Evolutionary conservation across 2,888 invertebrate species (phyloP).

Genomic region (Pammene aurita): DNA sequence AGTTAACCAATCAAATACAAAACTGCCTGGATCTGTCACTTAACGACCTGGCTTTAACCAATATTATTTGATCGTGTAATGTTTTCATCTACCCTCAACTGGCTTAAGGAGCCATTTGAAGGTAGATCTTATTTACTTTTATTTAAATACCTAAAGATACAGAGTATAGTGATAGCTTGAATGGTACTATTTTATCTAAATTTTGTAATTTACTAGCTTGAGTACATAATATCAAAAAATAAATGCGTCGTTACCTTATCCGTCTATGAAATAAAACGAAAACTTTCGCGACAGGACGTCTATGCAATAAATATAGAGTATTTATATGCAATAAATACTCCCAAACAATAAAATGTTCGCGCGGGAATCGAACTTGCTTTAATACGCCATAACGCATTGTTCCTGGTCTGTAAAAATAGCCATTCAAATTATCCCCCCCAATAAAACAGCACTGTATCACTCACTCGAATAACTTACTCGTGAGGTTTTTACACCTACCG

Average conservation of each 20-base stretch:
- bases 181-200: too few relatives aligned
- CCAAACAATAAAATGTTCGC: conserved; percentile 45
- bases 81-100: too few relatives aligned
- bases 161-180: too few relatives aligned
- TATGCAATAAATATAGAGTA: conserved; percentile 27
- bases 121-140: too few relatives aligned
- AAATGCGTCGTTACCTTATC: background rate
- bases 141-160: too few relatives aligned
- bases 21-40: too few relatives aligned
- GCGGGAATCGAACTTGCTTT: conserved; percentile 48
- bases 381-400: conserved; percentile 63
- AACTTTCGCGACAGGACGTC: background rate
- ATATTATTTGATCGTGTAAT: too few relatives aligned
- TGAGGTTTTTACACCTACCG: conserved; percentile 50
- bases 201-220: too few relatives aligned
- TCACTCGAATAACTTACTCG: conserved; percentile 66
- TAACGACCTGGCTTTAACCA: too few relatives aligned
- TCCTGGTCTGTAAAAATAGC: conserved; percentile 64
- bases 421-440: conserved; percentile 75
- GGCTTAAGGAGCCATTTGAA: too few relatives aligned
- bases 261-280: background rate
- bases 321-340: conserved; percentile 41
- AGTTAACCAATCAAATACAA: too few relatives aligned
- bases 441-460: conserved; percentile 76
- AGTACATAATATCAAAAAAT: too few relatives aligned